Evolutionary conservation across 2,797 vertebrate genomes (phyloP).

Genomic region (Acanthiza pusilla): DNA sequence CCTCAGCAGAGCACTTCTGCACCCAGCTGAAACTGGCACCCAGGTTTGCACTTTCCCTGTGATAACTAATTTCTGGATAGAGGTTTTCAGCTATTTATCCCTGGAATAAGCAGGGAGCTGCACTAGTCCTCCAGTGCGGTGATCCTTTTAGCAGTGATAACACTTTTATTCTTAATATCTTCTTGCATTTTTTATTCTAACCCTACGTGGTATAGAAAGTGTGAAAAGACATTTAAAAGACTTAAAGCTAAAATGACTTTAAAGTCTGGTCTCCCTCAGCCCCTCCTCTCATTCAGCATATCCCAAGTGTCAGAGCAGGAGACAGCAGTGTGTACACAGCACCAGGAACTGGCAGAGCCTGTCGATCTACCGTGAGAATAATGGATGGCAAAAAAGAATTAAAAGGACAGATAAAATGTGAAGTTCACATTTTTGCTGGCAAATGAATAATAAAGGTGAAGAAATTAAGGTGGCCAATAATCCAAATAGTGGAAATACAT

Average conservation of each 20-base stretch:
- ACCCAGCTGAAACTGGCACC: constrained; percentile 6
- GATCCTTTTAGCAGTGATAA: neutral
- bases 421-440: neutral
- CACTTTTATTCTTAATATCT: neutral
- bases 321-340: neutral
- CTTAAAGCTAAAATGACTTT: neutral
- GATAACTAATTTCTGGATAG: constrained; percentile 35
- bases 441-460: neutral
- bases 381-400: neutral
- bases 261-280: neutral
- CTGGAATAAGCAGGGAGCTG: neutral
- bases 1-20: constrained; percentile 30
- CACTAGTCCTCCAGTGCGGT: neutral
- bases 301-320: neutral
- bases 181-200: neutral
- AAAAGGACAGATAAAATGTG: neutral
- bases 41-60: neutral
- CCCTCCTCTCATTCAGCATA: neutral
- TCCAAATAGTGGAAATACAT: neutral
- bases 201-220: neutral
- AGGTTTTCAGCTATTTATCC: constrained; percentile 37
- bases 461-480: neutral
- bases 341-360: neutral
- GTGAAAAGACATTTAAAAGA: constrained; percentile 25
- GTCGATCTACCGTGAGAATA: accelerated